Evolutionary conservation across 2,797 vertebrate genomes (phyloP), one percentile per base, ranked within the genome.

Genomic region (Neopelma chrysocephalum): DNA sequence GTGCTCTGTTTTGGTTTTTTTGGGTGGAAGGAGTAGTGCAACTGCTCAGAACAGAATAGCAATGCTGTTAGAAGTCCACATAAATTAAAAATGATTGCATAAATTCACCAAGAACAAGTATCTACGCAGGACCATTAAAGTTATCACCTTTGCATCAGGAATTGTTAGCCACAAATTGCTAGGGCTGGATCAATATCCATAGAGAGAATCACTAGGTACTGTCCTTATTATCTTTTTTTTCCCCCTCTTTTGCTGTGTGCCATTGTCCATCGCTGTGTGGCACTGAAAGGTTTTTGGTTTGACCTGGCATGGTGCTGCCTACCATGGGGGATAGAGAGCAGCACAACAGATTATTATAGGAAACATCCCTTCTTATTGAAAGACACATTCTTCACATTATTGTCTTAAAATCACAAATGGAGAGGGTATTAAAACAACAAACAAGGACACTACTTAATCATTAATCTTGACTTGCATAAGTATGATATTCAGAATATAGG

Each of bases 391-490:
- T 42, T 79, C 19, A 38, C 19, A 10, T 31, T 45, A 36, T 11
- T 40, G 29, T 57, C 58, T 60, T 73, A 54, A 87, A 89, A 40
- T 7, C 32, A 62, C 1, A 1, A 77, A 72, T 10, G 16, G 19
- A 79, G 20, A 61, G 3, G 48, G 23, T 3, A 69, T 23, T 47
- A 76, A 62, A 96, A 45, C 56, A 89, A 69, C 32, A 81, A 93
- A 53, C 29, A 73, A 82, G 32, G 56, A 36, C 1, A 1, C 45
- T 53, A 54, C 18, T 73, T 77, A 64, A 82, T 50, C 66, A 84
- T 50, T 70, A 54, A 80, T 51, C 29, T 62, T 38, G 78, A 50
- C 40, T 87, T 86, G 80, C 56, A 40, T 69, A 93, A 88, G 57
- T 53, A 62, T 15, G 31, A 43, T 82, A 69, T 70, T 79, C 13